Evolutionary conservation across 2,113 vertebrate genomes (phyloP).

Genomic region (Rhinopithecus roxellana): DNA sequence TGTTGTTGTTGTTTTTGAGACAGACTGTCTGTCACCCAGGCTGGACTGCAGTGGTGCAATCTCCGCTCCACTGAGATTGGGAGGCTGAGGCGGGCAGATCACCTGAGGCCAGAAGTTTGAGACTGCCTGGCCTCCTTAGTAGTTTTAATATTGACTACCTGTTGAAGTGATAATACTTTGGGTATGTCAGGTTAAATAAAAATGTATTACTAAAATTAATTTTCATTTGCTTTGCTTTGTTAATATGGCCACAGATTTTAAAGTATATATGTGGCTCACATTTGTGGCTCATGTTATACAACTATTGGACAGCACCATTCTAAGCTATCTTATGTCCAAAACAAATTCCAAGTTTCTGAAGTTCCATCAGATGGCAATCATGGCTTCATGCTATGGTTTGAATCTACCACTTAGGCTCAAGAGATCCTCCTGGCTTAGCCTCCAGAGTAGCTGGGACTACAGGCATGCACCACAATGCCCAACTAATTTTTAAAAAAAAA

Average conservation of each 20-base stretch:
- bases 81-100: too few relatives aligned
- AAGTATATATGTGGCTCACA: not conserved
- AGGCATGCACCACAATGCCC: not conserved
- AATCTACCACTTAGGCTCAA: not conserved
- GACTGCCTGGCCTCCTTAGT: not conserved
- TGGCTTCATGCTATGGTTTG: not conserved
- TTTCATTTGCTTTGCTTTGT: not conserved
- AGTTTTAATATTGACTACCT: not conserved
- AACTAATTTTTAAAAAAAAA: not conserved
- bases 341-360: slow-evolving; percentile 27
- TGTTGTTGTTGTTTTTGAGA: too few relatives aligned
- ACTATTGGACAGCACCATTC: not conserved
- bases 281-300: not conserved
- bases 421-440: too few relatives aligned
- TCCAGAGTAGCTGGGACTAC: not conserved
- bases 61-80: too few relatives aligned
- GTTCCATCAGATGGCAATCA: not conserved
- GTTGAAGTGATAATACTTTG: not conserved
- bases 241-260: not conserved
- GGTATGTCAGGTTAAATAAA: not conserved
- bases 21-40: too few relatives aligned
- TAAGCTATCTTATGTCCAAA: not conserved
- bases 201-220: not conserved
- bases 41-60: too few relatives aligned
- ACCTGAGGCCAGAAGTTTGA: too few relatives aligned